These are phyloP conservation scores for Geodia barretti DNA, from an alignment of 37 sponge, comb jelly and placozoan genomes.

Conservation along the genomic window DNA sequence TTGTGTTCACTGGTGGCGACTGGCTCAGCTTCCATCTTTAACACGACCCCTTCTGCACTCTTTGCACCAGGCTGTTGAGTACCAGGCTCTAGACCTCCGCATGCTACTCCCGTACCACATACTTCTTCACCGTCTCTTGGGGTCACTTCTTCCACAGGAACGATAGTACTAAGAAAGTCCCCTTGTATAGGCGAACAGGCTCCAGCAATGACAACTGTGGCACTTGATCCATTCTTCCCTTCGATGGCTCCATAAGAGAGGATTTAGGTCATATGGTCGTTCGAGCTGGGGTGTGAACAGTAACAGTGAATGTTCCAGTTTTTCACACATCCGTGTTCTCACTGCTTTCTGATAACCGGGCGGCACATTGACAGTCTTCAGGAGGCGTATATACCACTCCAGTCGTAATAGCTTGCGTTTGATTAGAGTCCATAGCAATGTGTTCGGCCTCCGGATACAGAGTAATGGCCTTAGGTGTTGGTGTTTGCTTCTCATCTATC, in stretches of 20 bases:
- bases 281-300: constrained; percentile 17
- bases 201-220: background rate
- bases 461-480: too few species aligned
- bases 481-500: background rate
- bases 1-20: background rate
- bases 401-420: background rate
- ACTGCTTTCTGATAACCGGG: constrained; percentile 18
- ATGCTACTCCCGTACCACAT: background rate
- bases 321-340: background rate
- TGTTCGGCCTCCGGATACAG: background rate
- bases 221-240: background rate
- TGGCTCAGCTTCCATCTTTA: background rate
- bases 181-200: constrained; percentile 24
- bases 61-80: too few species aligned
- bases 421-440: background rate
- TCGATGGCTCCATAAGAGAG: constrained; percentile 15
- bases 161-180: constrained; percentile 19
- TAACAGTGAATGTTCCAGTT: background rate
- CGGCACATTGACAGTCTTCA: constrained; percentile 38
- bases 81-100: too few species aligned
- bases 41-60: background rate
- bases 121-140: background rate
- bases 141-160: background rate
- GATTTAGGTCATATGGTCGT: background rate
- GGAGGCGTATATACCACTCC: constrained; percentile 13